Base-by-base conservation (phyloP, 2,888 invertebrate species). In the Malthinus flaveolus region DNA sequence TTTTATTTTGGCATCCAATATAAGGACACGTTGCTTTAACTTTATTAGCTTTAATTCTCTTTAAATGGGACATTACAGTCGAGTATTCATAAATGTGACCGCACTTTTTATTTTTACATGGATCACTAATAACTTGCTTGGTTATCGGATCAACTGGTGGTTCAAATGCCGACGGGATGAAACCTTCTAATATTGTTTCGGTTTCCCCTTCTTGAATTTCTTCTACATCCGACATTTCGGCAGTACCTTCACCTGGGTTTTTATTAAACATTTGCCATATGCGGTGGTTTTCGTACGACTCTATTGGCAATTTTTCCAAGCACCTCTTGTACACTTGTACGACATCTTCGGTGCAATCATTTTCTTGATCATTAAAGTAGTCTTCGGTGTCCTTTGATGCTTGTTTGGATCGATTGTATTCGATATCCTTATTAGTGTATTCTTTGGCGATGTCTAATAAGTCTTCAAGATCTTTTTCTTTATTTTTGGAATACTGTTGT, bases 141-240 rank as follows among this genome's bases (percentile, higher is more conserved):
- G 61, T 61, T 13, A 61, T 50, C 12, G 61, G 61, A 46, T 61
- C 61, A 12, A 57, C 23, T n/a, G 61, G 61, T 23, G 61, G 61
- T 51, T 54, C 47, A 55, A 61, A 61, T 23, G 56, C 53, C 7
- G 53, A 46, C 2, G 54, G 53, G 37, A 61, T 13, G 12, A 56
- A 49, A 32, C 56, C 53, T 32, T 52, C 52, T 1, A 10, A 7
- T 10, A 44, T 32, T 33, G 50, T 49, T 39, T 15, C 33, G 1
- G 34, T 23, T 9, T 52, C 46, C 3, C 32, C 34, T n/a, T 31
- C 36, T 4, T 32, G 13, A 3, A 3, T 9, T 0, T 34, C 11
- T 13, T 36, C 35, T 7, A 23, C 31, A 13, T 9, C 36, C 9
- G 10, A 8, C 5, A 23, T 12, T 1, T 23, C 7, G 10, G 9